Conservation (phyloP, 2,113 vertebrate genomes). For the Heterochromis multidens region DNA sequence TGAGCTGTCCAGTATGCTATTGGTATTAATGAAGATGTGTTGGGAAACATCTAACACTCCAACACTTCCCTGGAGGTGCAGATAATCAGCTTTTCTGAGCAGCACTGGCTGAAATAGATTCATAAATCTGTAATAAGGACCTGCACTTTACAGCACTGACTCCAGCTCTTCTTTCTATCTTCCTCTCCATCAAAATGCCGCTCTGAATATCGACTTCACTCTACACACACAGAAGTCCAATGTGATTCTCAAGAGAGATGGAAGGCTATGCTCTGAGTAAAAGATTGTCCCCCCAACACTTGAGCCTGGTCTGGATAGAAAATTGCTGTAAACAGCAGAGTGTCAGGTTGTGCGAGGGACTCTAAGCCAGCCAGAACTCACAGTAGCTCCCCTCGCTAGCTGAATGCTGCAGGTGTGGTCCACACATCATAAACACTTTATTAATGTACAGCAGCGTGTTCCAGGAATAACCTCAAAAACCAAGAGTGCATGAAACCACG, state of each 20-base stretch:
- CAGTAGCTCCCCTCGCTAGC: constrained; percentile 1
- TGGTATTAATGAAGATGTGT: constrained; percentile 43
- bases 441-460: constrained; percentile 24
- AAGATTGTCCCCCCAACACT: not conserved
- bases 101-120: constrained; percentile 47
- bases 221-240: not conserved
- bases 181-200: constrained; percentile 27
- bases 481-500: constrained; percentile 45
- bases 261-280: not conserved
- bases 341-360: constrained; percentile 14
- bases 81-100: constrained; percentile 61
- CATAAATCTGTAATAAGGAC: constrained; percentile 59
- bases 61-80: constrained; percentile 30
- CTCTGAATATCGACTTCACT: constrained; percentile 21
- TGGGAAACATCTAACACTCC: constrained; percentile 13
- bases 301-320: not conserved
- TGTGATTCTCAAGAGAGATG: not conserved
- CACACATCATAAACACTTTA: constrained; percentile 61
- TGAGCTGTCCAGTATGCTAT: constrained; percentile 12
- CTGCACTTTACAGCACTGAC: constrained; percentile 4
- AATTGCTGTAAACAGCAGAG: not conserved
- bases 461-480: constrained; percentile 54
- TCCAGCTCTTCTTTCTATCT: not conserved
- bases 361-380: constrained; percentile 21
- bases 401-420: constrained; percentile 55